Percentiles rank a stretch among this genome's conserved stretches.
These are phyloP conservation scores for Leucoraja erinaceus DNA, from an alignment of 2,113 vertebrate genomes.

Conservation along the genomic window DNA sequence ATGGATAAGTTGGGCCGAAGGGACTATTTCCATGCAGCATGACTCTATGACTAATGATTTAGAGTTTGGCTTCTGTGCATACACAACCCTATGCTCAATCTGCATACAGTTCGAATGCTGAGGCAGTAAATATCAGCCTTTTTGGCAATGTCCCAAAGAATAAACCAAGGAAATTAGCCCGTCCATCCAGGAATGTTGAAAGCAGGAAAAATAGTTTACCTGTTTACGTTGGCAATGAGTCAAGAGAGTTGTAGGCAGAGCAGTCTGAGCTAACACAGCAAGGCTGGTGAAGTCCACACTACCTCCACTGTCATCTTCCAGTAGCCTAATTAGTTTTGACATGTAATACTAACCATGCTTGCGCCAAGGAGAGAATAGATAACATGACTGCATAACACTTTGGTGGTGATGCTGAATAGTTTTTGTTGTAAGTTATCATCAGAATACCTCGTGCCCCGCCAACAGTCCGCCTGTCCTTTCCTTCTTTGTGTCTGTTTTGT, in stretches of 20 bases:
- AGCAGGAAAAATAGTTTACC: neutral
- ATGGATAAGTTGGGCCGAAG: too few species aligned
- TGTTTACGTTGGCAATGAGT: neutral
- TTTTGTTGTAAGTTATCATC: neutral
- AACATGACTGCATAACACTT: neutral
- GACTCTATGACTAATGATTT: too few species aligned
- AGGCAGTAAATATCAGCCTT: neutral
- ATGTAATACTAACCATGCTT: conserved; percentile 23
- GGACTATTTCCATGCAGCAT: too few species aligned
- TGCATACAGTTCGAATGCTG: too few species aligned
- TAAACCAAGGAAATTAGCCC: neutral
- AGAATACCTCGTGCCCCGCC: too few species aligned
- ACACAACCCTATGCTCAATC: too few species aligned
- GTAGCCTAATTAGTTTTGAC: neutral
- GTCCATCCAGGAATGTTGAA: neutral
- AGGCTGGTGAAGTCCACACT: neutral
- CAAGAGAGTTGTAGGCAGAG: neutral
- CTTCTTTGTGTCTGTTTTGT: too few species aligned
- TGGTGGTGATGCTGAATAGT: neutral
- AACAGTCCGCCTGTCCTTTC: too few species aligned
- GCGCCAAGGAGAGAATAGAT: neutral
- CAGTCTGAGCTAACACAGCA: neutral
- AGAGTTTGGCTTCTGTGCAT: too few species aligned
- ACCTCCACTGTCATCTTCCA: neutral
- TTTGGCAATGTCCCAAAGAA: too few species aligned